Percentiles rank a stretch among this genome's conserved stretches.
Evolutionary conservation across 2,888 invertebrate genomes (phyloP).

Genomic region (Gymnosoma rotundatum): DNA sequence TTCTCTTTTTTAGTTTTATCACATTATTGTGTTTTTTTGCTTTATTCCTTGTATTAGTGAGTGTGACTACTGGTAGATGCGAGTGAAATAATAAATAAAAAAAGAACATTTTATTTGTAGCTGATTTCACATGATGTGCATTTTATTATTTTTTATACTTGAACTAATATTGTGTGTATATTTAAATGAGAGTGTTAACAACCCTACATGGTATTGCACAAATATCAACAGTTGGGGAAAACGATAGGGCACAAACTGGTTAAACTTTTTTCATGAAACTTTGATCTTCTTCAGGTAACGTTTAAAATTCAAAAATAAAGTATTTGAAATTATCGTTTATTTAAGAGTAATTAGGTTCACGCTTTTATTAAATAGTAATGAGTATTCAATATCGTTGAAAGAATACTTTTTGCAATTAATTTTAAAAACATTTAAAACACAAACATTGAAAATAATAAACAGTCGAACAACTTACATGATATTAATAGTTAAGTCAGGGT

Average conservation of each 20-base stretch:
- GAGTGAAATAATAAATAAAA: constrained; percentile 20
- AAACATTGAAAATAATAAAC: too few relatives aligned
- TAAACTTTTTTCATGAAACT: too few relatives aligned
- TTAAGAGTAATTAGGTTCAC: too few relatives aligned
- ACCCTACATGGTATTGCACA: neutral
- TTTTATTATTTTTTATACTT: constrained; percentile 50
- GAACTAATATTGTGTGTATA: constrained; percentile 34
- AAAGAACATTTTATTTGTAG: constrained; percentile 63
- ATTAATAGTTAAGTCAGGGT: too few relatives aligned
- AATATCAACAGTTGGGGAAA: constrained; percentile 6
- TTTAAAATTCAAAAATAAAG: too few relatives aligned
- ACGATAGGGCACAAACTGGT: neutral
- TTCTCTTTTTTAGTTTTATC: constrained; percentile 22
- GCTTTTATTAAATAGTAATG: too few relatives aligned
- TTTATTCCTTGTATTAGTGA: constrained; percentile 1
- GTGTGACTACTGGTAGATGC: constrained; percentile 33
- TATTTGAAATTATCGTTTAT: too few relatives aligned
- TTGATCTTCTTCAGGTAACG: too few relatives aligned
- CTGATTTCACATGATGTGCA: constrained; percentile 69
- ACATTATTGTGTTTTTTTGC: constrained; percentile 21
- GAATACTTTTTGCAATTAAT: too few relatives aligned
- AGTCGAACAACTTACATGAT: too few relatives aligned
- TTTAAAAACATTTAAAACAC: too few relatives aligned
- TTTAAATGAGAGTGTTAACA: neutral
- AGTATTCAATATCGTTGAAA: too few relatives aligned